Base-by-base conservation (phyloP, 2,113 vertebrate genomes). In the Nothocercus julius region DNA sequence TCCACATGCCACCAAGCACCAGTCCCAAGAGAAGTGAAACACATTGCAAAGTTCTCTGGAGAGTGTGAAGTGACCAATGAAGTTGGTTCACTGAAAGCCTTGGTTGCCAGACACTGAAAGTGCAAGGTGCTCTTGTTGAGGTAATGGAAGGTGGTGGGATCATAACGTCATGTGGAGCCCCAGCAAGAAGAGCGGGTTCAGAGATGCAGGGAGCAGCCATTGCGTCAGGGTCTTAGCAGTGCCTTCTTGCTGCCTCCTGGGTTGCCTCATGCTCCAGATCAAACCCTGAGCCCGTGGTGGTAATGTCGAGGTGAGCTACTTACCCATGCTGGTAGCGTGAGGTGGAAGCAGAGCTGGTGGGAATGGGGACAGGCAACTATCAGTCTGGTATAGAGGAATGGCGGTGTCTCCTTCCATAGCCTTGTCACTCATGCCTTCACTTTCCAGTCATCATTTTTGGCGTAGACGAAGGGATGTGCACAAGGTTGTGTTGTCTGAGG, bases 191-290 rank as follows among this genome's bases (percentile, higher is more conserved):
- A 75, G 40, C 74, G 44, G 69, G 19, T 3, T 2, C 15, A 21
- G 80, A 24, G 63, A 11, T n/a, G 44, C 2, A 12, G 70, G 56
- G 77, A 34, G 77, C 56, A 69, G 53, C 1, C 7, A 34, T 4
- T 4, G 49, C 68, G 56, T 51, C 76, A 12, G 38, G 44, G 7
- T 49, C 77, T 21, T 44, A 8, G 5, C 14, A 59, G 64, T 32
- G 3, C 32, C 38, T 51, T 30, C 9, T 75, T 13, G 42, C 17
- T 51, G 70, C 0, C 1, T 30, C 62, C 38, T 11, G 19, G 36
- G 28, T 76, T 38, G 11, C 30, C 59, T 36, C 14, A 0, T 2
- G 1, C 22, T 47, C 2, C 28, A 17, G 1, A 16, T 58, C 0
- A 1, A 34, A 3, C 1, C 36, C 30, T 45, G 40, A 5, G 58